These are phyloP conservation scores for Dynastes maya DNA, from an alignment of 2,888 invertebrate species.

Conservation along the genomic window DNA sequence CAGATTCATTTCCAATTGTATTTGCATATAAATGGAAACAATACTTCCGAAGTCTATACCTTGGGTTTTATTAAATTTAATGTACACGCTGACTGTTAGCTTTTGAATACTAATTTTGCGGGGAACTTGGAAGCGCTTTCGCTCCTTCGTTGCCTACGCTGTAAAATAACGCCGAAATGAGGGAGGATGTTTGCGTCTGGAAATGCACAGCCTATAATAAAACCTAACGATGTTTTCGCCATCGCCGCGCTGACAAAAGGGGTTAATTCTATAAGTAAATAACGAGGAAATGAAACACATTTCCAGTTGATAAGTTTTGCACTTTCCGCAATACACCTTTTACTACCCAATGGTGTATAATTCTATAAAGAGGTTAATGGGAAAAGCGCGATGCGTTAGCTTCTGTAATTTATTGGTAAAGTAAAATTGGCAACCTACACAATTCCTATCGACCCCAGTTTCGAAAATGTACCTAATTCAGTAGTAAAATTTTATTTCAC, in stretches of 20 bases:
- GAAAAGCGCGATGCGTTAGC: neutral
- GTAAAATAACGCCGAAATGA: slow-evolving; percentile 14
- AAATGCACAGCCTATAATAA: slow-evolving; percentile 3
- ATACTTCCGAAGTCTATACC: neutral
- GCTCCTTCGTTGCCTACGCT: neutral
- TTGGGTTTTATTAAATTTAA: slow-evolving; percentile 28
- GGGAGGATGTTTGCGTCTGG: neutral
- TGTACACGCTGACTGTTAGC: slow-evolving; percentile 20
- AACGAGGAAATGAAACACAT: slow-evolving; percentile 31
- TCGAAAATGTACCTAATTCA: no score
- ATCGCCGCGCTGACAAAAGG: slow-evolving; percentile 6
- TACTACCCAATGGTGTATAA: slow-evolving; percentile 10
- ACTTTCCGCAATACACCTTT: neutral
- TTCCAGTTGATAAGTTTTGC: slow-evolving; percentile 14
- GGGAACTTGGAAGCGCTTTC: slow-evolving; percentile 11
- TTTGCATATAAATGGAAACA: slow-evolving; percentile 32
- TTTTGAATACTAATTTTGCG: slow-evolving; percentile 33
- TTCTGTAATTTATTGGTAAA: neutral
- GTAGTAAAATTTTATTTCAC: no score
- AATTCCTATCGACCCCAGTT: no score
- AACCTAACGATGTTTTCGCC: slow-evolving; percentile 1
- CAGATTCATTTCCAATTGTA: slow-evolving; percentile 27
- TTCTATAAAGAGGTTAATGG: slow-evolving; percentile 4
- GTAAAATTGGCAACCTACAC: neutral
- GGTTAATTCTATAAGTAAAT: slow-evolving; percentile 26